Conservation (phyloP, 2,888 invertebrate genomes). For the Tachina lurida region DNA sequence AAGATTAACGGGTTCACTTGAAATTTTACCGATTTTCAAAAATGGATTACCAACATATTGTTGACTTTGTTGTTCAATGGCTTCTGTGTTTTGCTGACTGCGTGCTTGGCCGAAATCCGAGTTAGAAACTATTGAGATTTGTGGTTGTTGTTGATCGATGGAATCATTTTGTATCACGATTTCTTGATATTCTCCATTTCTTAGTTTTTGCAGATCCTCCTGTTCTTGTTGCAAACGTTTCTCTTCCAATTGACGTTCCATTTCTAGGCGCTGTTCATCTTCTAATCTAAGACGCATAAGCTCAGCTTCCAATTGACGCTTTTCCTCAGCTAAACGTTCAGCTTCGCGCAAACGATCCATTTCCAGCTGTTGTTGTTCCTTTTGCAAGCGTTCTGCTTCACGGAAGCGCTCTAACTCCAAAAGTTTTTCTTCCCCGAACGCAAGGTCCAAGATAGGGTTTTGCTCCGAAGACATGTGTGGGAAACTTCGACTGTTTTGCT, state of each 20-base stretch:
- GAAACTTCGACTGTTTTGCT: slow-evolving; percentile 14
- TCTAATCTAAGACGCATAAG: slow-evolving; percentile 66
- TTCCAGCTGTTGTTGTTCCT: slow-evolving; percentile 74
- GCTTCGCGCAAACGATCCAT: slow-evolving; percentile 72
- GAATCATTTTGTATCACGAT: slow-evolving; percentile 35
- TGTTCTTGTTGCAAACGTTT: slow-evolving; percentile 57
- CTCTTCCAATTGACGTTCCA: slow-evolving; percentile 72
- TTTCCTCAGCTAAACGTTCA: slow-evolving; percentile 75
- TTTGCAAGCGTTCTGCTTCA: slow-evolving; percentile 74
- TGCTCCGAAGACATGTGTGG: not conserved
- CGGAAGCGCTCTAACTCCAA: slow-evolving; percentile 71
- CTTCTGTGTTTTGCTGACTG: not conserved
- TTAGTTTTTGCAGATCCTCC: slow-evolving; percentile 30
- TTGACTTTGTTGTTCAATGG: not conserved
- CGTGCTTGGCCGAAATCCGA: slow-evolving; percentile 5
- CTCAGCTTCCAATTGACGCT: slow-evolving; percentile 74
- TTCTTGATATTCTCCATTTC: slow-evolving; percentile 38
- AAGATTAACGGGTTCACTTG: not conserved
- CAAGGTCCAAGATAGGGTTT: slow-evolving; percentile 10
- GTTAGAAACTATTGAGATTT: not conserved
- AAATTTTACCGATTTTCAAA: slow-evolving; percentile 2
- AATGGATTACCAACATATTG: slow-evolving; percentile 49
- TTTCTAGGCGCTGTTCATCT: slow-evolving; percentile 71
- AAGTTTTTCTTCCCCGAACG: slow-evolving; percentile 44
- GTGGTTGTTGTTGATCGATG: slow-evolving; percentile 12